Conservation (phyloP, 2,113 vertebrate genomes). For the Junco hyemalis region DNA sequence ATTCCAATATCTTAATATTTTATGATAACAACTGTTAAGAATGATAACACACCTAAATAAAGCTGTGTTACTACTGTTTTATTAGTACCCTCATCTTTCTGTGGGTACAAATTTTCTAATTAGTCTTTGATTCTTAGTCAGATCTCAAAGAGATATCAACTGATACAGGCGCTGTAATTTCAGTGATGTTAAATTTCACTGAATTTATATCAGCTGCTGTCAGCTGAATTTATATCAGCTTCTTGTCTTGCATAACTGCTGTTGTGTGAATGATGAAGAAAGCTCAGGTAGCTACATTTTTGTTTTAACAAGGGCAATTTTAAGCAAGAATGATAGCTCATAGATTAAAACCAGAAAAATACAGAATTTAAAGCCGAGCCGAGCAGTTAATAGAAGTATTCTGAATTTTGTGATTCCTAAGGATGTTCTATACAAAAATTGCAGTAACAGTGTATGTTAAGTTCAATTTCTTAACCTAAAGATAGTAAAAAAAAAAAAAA, state of each 20-base stretch:
- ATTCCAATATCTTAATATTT: neutral
- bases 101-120: neutral
- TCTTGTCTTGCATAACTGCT: neutral
- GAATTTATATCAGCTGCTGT: neutral
- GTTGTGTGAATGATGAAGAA: neutral
- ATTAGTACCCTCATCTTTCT: neutral
- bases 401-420: neutral
- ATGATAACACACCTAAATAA: neutral
- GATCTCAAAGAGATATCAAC: neutral
- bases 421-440: neutral
- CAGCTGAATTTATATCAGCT: neutral
- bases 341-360: neutral
- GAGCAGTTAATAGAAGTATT: neutral
- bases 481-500: neutral
- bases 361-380: neutral
- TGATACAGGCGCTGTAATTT: neutral
- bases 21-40: neutral
- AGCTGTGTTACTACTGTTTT: neutral
- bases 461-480: neutral
- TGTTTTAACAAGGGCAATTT: neutral
- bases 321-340: neutral
- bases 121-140: neutral
- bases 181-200: neutral
- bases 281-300: neutral
- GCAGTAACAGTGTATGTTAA: neutral